Percentiles rank a stretch among this genome's conserved stretches.
Conservation (phyloP, 2,888 invertebrate genomes). For the Antheraea yamamai region DNA sequence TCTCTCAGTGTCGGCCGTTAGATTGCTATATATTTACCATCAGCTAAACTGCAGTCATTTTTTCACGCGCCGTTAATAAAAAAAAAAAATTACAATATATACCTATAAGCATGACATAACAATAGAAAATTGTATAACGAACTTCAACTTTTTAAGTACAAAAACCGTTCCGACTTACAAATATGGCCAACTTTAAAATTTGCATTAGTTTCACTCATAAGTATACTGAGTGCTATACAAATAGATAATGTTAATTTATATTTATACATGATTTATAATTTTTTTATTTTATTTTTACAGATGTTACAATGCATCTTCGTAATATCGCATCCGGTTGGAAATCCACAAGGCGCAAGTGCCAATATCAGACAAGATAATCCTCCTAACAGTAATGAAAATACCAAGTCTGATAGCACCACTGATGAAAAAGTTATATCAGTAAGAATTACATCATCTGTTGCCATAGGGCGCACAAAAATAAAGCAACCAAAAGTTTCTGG, state of each 20-base stretch:
- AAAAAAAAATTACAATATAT: too few species aligned
- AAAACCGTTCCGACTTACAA: not conserved
- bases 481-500: conserved; percentile 38
- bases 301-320: conserved; percentile 58
- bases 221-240: not conserved
- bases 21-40: too few species aligned
- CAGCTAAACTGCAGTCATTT: not conserved
- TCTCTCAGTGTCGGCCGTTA: too few species aligned
- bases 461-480: conserved; percentile 74
- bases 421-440: conserved; percentile 78
- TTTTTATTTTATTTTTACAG: conserved; percentile 52
- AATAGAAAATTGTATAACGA: not conserved
- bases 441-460: conserved; percentile 83
- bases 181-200: not conserved
- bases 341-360: conserved; percentile 37
- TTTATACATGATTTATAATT: not conserved
- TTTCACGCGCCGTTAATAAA: too few species aligned
- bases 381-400: conserved; percentile 42
- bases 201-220: not conserved
- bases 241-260: not conserved
- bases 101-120: too few species aligned
- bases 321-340: conserved; percentile 51
- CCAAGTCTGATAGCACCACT: conserved; percentile 44
- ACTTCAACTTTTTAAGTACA: not conserved
- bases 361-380: conserved; percentile 36